A percentile compares a stretch with the other conserved stretches of the same genome.
These are phyloP conservation scores for Rotaria magnacalcarata DNA, from an alignment of 2,888 invertebrate genomes.

Conservation along the genomic window DNA sequence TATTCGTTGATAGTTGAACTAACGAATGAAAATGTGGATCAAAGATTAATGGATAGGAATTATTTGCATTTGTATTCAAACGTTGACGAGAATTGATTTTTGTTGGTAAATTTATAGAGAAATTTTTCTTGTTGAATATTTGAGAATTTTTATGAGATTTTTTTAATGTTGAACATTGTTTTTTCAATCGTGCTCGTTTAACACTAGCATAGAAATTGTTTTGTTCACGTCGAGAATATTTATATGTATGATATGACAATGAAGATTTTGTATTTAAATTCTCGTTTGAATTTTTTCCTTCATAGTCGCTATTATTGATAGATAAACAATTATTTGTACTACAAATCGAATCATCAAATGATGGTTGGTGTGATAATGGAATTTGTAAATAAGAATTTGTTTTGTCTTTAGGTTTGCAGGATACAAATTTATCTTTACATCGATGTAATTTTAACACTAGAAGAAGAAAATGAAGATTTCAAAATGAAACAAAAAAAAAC, in stretches of 20 bases:
- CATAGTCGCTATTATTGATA: not conserved
- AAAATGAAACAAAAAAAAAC: not conserved
- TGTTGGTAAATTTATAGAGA: not conserved
- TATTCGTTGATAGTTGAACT: not conserved
- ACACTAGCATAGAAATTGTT: constrained; percentile 8
- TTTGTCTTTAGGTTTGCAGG: not conserved
- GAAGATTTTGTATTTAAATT: not conserved
- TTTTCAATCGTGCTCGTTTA: constrained; percentile 7
- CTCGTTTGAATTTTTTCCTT: not conserved
- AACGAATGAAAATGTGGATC: constrained; percentile 16
- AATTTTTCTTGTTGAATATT: not conserved
- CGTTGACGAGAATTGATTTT: not conserved
- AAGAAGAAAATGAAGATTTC: not conserved
- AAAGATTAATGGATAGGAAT: constrained; percentile 12
- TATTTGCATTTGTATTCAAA: constrained; percentile 11
- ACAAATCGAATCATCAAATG: not conserved
- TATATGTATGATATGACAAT: not conserved
- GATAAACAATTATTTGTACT: not conserved
- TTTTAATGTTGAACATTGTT: not conserved
- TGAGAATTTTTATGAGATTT: not conserved
- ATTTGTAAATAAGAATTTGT: not conserved
- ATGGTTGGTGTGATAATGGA: not conserved
- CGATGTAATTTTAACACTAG: constrained; percentile 3
- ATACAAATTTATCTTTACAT: not conserved
- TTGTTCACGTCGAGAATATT: constrained; percentile 32